Conservation (phyloP, 1,140 invertebrate genomes). For the Aphaenogaster ashmeadi region DNA sequence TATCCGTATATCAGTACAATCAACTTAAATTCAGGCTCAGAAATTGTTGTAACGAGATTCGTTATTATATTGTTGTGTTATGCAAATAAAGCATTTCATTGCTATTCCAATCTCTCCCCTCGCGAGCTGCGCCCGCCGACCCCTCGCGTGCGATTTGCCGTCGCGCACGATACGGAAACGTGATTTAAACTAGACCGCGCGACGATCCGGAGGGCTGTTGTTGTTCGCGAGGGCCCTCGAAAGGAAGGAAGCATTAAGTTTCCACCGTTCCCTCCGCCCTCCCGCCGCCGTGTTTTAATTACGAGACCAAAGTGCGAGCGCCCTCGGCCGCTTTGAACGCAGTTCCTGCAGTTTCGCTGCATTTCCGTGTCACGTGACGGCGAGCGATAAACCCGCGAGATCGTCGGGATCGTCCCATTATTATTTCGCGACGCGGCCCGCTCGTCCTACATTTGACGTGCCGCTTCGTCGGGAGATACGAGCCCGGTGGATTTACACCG, state of each 20-base stretch:
- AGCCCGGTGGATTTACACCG: conserved; percentile 22
- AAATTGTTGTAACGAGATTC: conserved; percentile 44
- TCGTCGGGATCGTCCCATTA: conserved; percentile 62
- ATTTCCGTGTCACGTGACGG: conserved; percentile 74
- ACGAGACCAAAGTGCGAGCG: conserved; percentile 69
- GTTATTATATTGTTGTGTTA: conserved; percentile 44
- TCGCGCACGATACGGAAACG: conserved; percentile 28
- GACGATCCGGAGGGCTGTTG: conserved; percentile 30
- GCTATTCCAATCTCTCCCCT: conserved; percentile 41
- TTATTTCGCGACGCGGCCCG: conserved; percentile 66
- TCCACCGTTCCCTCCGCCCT: background rate
- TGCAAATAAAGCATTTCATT: conserved; percentile 58
- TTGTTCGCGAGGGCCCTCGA: conserved; percentile 44
- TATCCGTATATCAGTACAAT: conserved; percentile 35
- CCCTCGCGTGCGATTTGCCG: conserved; percentile 21
- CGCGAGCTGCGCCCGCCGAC: conserved; percentile 1
- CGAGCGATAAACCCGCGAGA: conserved; percentile 70
- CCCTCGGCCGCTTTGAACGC: conserved; percentile 70
- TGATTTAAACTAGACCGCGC: conserved; percentile 29
- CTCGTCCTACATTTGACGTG: conserved; percentile 62
- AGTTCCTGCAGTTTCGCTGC: conserved; percentile 58
- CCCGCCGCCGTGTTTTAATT: conserved; percentile 75
- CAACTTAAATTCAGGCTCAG: conserved; percentile 28
- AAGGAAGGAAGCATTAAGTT: conserved; percentile 78
- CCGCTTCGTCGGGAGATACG: conserved; percentile 43